phyloP scores from a whole-genome alignment of 1,140 invertebrate species.

The Macrobrachium nipponense region DNA sequence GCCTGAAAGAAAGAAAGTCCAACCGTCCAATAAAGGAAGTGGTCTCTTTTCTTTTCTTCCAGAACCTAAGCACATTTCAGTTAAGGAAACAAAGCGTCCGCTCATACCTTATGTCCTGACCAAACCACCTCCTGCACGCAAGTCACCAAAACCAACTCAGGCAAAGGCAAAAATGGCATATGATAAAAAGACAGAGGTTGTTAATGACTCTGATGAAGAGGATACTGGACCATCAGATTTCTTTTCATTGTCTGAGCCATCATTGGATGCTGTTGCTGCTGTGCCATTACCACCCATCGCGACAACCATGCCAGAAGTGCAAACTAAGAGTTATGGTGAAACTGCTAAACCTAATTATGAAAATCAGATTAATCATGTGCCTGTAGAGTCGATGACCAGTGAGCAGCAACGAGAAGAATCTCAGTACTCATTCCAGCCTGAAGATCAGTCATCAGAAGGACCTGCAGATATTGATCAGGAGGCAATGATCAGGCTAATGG shows the following conservation, averaged over 20 bases:
- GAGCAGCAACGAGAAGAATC: not conserved
- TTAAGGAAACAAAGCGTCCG: slow-evolving; percentile 50
- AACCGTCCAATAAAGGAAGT: slow-evolving; percentile 53
- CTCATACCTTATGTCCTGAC: slow-evolving; percentile 62
- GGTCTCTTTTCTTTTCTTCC: slow-evolving; percentile 64
- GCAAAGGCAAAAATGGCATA: not conserved
- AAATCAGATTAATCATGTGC: no score
- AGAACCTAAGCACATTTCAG: slow-evolving; percentile 48
- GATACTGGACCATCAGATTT: slow-evolving; percentile 48
- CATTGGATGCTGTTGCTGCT: not conserved
- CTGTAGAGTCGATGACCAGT: not conserved
- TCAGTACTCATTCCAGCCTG: not conserved
- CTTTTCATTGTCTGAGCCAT: slow-evolving; percentile 55
- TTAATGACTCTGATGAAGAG: slow-evolving; percentile 49
- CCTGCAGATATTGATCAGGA: slow-evolving; percentile 20
- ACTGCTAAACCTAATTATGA: no score
- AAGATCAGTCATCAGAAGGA: not conserved
- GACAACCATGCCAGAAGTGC: not conserved
- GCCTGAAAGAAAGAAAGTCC: slow-evolving; percentile 31
- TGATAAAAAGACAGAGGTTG: slow-evolving; percentile 8
- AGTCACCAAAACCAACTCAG: not conserved
- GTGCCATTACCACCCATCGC: not conserved
- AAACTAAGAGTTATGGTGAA: not conserved
- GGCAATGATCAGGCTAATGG: slow-evolving; percentile 46
- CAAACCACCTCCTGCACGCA: slow-evolving; percentile 42